These are phyloP conservation scores for Cheilosia vulpina DNA, from an alignment of 2,888 invertebrate genomes.

Conservation along the genomic window DNA sequence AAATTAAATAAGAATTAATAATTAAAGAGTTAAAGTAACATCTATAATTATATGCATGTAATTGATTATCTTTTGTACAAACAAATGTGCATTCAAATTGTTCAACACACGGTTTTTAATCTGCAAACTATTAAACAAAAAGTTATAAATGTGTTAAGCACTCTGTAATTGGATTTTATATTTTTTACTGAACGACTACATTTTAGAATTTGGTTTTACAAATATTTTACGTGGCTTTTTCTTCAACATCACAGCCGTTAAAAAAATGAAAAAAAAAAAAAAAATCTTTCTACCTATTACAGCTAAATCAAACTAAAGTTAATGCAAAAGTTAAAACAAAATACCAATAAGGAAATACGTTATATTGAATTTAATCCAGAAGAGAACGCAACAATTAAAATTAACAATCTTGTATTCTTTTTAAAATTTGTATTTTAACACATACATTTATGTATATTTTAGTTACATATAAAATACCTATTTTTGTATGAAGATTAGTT, in stretches of 20 bases:
- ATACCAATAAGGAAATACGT: neutral
- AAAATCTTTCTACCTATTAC: neutral
- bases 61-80: conserved; percentile 26
- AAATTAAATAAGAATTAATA: conserved; percentile 22
- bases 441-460: conserved; percentile 39
- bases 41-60: conserved; percentile 3
- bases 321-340: neutral
- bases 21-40: neutral
- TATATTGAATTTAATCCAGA: conserved; percentile 59
- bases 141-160: conserved; percentile 1
- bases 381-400: conserved; percentile 11
- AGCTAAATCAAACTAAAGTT: conserved; percentile 16
- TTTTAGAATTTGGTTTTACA: conserved; percentile 2
- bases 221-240: conserved; percentile 30
- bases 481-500: conserved; percentile 51
- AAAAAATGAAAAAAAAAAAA: conserved; percentile 11
- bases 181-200: neutral
- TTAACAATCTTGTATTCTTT: neutral
- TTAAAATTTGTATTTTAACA: conserved; percentile 18
- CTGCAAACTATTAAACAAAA: conserved; percentile 12
- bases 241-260: conserved; percentile 59
- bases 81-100: neutral
- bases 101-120: conserved; percentile 21
- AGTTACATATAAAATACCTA: conserved; percentile 57
- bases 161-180: neutral